These are phyloP conservation scores for Pelecanus crispus DNA, from an alignment of 2,113 vertebrate genomes.

Conservation along the genomic window DNA sequence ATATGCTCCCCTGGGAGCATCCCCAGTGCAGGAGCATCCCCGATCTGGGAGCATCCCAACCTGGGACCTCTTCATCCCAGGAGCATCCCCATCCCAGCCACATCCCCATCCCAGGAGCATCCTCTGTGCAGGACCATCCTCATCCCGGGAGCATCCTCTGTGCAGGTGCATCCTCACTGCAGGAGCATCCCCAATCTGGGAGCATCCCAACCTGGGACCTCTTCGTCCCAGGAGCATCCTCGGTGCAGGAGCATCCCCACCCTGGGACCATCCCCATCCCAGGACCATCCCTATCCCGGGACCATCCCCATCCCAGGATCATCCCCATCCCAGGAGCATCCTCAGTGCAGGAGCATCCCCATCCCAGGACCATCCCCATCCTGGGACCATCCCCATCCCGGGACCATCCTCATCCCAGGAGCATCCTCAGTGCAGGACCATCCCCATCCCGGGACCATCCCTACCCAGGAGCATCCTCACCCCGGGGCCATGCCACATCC, in stretches of 20 bases:
- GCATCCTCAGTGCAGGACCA: not conserved
- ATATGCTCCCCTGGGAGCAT: not conserved
- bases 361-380: not conserved
- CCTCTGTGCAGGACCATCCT: accelerated
- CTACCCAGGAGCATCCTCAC: not conserved
- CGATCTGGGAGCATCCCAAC: not conserved
- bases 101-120: not conserved
- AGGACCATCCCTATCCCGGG: accelerated
- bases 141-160: accelerated
- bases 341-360: accelerated
- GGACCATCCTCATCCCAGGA: not conserved
- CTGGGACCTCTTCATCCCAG: not conserved
- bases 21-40: not conserved
- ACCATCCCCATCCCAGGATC: not conserved
- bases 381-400: not conserved
- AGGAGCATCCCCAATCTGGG: accelerated
- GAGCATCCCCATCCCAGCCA: accelerated
- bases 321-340: not conserved
- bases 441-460: not conserved
- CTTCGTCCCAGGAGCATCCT: no score
- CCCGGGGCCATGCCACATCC: no score
- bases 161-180: accelerated
- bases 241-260: no score
- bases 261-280: not conserved
- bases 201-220: not conserved